Percentiles rank a stretch among this genome's conserved stretches.
phyloP scores from a whole-genome alignment of 2,113 vertebrate species.

The Poeciliopsis occidentalis region DNA sequence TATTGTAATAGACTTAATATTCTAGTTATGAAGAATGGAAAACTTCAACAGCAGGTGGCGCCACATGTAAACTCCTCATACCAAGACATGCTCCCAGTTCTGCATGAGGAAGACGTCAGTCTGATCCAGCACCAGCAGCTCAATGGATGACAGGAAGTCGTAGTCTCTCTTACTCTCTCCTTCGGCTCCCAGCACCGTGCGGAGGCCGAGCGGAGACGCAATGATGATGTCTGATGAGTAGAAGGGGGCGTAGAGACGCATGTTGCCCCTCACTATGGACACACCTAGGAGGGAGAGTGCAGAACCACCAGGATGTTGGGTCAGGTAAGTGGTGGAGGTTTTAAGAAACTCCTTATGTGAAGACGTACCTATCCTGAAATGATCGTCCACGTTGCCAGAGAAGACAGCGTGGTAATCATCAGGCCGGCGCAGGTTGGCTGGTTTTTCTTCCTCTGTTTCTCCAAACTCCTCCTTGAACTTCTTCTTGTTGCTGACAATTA shows the following conservation, averaged over 20 bases:
- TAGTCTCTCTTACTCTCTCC: slow-evolving; percentile 92
- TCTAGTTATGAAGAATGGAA: too few species aligned
- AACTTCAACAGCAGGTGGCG: slow-evolving; percentile 25
- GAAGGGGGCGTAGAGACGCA: slow-evolving; percentile 94
- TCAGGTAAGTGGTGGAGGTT: neutral
- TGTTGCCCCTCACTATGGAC: slow-evolving; percentile 87
- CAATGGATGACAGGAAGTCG: slow-evolving; percentile 95
- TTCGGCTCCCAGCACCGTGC: slow-evolving; percentile 90
- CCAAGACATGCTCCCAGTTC: slow-evolving; percentile 98
- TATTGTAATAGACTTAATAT: too few species aligned
- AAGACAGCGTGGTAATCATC: slow-evolving; percentile 93
- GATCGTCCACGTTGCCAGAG: slow-evolving; percentile 94
- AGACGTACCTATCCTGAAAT: slow-evolving; percentile 91
- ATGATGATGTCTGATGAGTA: slow-evolving; percentile 97
- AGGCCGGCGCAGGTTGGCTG: slow-evolving; percentile 86
- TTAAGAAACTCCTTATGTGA: neutral
- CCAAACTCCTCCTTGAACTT: slow-evolving; percentile 93
- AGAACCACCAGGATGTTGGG: neutral
- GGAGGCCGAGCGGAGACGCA: slow-evolving; percentile 92
- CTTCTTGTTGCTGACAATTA: slow-evolving; percentile 94
- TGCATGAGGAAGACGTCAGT: slow-evolving; percentile 97
- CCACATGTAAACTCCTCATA: slow-evolving; percentile 41
- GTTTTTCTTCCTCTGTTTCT: slow-evolving; percentile 82
- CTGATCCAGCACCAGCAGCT: slow-evolving; percentile 93
- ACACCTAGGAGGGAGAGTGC: slow-evolving; percentile 77